Conservation (phyloP, 1,140 invertebrate species). For the Macrobrachium nipponense region DNA sequence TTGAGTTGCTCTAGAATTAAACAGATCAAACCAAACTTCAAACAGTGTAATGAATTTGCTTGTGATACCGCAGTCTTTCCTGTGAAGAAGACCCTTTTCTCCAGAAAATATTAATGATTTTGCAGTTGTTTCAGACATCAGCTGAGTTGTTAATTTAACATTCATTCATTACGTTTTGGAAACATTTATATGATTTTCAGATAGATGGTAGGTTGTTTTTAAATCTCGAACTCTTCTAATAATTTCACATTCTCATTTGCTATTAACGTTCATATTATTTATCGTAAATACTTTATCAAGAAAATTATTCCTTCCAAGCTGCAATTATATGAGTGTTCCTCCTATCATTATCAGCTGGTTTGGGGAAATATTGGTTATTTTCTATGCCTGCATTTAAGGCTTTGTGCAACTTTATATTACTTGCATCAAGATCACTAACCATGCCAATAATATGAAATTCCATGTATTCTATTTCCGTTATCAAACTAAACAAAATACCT, state of each 20-base stretch:
- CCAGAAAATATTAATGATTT: not conserved
- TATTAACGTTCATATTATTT: no score
- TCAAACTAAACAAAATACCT: constrained; percentile 6
- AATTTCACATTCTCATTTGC: not conserved
- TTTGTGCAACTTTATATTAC: not conserved
- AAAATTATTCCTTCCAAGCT: no score
- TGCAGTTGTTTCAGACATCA: constrained; percentile 27
- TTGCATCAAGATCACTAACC: constrained; percentile 6
- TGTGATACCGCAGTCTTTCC: not conserved
- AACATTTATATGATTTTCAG: constrained; percentile 6
- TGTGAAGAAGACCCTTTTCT: constrained; percentile 10
- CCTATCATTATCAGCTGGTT: not conserved
- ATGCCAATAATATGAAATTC: not conserved
- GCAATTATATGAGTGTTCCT: not conserved
- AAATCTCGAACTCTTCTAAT: not conserved
- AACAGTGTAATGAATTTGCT: not conserved
- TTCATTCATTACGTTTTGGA: constrained; percentile 8
- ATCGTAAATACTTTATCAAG: no score
- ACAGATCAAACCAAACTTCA: not conserved
- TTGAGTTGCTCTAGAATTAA: not conserved
- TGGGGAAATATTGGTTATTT: not conserved
- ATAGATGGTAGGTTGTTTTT: not conserved
- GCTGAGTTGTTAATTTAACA: constrained; percentile 13
- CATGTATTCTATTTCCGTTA: not conserved
- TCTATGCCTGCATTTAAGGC: not conserved